phyloP scores from a whole-genome alignment of 2,113 vertebrate species.

The Hepsetus odoe region DNA sequence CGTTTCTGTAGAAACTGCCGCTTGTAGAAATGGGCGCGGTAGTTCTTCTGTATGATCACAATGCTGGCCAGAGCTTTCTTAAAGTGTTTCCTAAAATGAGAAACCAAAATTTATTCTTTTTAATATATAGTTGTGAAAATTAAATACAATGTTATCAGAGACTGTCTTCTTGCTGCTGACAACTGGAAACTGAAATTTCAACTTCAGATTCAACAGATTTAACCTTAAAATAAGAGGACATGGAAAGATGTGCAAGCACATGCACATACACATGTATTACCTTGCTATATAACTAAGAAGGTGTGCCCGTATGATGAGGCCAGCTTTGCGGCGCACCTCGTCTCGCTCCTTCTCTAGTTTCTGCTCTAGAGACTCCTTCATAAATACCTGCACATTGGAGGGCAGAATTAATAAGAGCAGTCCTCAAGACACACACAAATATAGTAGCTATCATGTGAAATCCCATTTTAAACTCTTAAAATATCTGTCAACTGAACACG shows the following conservation, averaged over 20 bases:
- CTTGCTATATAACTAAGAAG: constrained; percentile 88
- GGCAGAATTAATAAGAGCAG: constrained; percentile 37
- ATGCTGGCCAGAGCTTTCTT: constrained; percentile 76
- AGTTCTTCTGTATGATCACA: constrained; percentile 85
- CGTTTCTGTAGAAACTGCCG: constrained; percentile 72
- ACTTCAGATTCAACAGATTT: no score
- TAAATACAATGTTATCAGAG: no score
- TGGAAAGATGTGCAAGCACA: neutral
- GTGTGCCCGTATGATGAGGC: constrained; percentile 86
- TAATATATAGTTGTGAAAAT: no score
- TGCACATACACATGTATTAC: constrained; percentile 66
- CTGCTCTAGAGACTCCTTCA: constrained; percentile 91
- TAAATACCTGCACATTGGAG: constrained; percentile 81
- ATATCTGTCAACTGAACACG: no score
- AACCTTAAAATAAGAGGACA: neutral
- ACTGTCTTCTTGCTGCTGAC: no score
- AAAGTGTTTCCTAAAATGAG: constrained; percentile 81
- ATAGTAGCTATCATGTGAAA: neutral
- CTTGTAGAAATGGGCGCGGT: constrained; percentile 78
- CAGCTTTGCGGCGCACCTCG: constrained; percentile 83
- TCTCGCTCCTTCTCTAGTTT: constrained; percentile 88
- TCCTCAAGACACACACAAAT: no score
- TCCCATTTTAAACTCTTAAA: no score
- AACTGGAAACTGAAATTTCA: no score
- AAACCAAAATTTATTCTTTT: neutral